These are phyloP conservation scores for Hetaerina titia DNA, from an alignment of 2,888 invertebrate genomes.

Conservation along the genomic window DNA sequence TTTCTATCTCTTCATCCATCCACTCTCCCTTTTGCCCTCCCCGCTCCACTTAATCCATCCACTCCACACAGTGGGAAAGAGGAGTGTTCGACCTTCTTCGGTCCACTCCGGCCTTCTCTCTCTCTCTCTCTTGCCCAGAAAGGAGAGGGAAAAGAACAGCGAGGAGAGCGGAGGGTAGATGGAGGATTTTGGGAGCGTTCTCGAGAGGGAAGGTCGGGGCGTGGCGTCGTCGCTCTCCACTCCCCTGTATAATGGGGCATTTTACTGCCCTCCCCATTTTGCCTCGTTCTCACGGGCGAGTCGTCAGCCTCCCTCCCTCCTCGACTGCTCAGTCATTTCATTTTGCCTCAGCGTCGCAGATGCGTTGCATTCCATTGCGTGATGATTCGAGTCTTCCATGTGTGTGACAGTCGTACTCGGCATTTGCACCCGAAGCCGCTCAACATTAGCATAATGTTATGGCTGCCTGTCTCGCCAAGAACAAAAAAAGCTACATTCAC, in stretches of 20 bases:
- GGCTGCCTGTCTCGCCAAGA: background rate
- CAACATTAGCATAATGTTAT: background rate
- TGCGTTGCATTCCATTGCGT: background rate
- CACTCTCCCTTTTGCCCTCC: background rate
- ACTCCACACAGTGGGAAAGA: background rate
- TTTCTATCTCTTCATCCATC: too few species aligned
- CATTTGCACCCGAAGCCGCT: background rate
- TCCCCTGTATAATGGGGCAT: background rate
- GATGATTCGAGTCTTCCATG: background rate
- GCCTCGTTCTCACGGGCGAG: background rate
- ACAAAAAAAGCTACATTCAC: background rate
- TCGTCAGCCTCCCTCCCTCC: background rate
- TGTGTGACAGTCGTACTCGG: background rate
- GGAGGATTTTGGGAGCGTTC: background rate
- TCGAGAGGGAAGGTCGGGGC: background rate
- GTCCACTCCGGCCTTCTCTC: constrained; percentile 8
- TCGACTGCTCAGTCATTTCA: background rate
- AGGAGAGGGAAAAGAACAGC: background rate
- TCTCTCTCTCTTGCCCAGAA: background rate
- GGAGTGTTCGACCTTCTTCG: background rate
- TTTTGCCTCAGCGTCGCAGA: background rate
- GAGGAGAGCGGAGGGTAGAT: background rate
- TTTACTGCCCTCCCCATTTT: background rate
- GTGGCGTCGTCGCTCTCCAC: background rate
- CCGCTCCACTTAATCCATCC: background rate